Base-by-base conservation (phyloP, 1,140 invertebrate species). In the Acyrthosiphon pisum region DNA sequence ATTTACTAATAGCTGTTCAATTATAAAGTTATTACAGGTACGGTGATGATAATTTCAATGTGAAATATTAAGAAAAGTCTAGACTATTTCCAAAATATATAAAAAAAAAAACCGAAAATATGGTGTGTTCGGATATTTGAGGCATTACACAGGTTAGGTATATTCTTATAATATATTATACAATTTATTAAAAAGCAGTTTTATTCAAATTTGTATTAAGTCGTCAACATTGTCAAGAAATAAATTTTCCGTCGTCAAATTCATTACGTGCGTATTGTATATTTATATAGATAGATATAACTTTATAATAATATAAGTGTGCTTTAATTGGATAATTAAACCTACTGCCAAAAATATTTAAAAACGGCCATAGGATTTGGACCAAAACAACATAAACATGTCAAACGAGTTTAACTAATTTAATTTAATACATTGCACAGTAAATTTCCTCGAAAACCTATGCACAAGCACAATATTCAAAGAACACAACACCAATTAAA, bases 361-460 rank as follows among this genome's bases (percentile, higher is more conserved):
- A 35, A 35, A 89, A 89, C 35, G 0, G 30, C 22, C 22, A 22
- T 35, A 53, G 7, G n/a, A 88, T 37, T 89, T 37, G 87, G 44
- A 53, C 35, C 46, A 53, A 35, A 89, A 89, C 87, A 26, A 56
- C 48, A 41, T 56, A 53, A 89, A 37, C 23, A 89, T 56, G 88
- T 89, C 88, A 89, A 89, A 89, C 88, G 35, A 56, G 88, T 56
- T 26, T 89, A 56, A 37, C 22, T 37, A 56, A 89, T 89, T 56
- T 14, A 89, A 56, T 56, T 37, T 56, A 56, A 56, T 89, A 56
- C 53, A 56, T 56, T 56, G 22, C 30, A 56, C 50, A 37, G 9
- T 53, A 89, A 4, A 26, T 41, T 46, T 50, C n/a, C 6, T 88
- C 6, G 30, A 22, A 48, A 48, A 87, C 37, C 50, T 26, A 56